Evolutionary conservation across 2,113 vertebrate genomes (phyloP).

Genomic region (Larimichthys crocea): DNA sequence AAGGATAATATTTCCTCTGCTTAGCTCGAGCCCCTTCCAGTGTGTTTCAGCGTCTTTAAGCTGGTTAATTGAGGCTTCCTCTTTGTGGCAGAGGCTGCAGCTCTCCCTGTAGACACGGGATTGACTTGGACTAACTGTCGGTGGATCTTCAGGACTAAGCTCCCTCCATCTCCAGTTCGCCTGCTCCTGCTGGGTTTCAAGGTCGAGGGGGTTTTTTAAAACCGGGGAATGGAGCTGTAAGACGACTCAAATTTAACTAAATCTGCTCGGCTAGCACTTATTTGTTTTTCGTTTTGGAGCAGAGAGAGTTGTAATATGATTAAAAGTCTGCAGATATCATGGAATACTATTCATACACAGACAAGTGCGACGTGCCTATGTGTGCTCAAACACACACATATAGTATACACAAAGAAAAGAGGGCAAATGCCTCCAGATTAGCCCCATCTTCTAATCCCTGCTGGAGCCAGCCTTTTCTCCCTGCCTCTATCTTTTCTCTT

Average conservation of each 20-base stretch:
- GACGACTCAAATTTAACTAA: background rate
- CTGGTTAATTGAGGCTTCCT: conserved; percentile 90
- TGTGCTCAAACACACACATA: conserved; percentile 34
- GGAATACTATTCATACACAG: conserved; percentile 35
- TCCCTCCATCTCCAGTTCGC: conserved; percentile 75
- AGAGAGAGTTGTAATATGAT: background rate
- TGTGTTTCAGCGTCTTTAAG: conserved; percentile 83
- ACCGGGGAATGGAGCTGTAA: background rate
- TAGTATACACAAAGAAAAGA: conserved; percentile 58
- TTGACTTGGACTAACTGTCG: conserved; percentile 88
- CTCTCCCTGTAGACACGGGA: conserved; percentile 87
- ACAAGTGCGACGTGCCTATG: conserved; percentile 30
- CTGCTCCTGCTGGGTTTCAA: conserved; percentile 84
- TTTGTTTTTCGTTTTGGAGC: conserved; percentile 11
- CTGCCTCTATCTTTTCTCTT: conserved; percentile 59
- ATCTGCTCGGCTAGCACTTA: background rate
- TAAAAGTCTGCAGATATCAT: conserved; percentile 10
- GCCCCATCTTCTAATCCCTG: conserved; percentile 84
- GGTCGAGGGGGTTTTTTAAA: conserved; percentile 82
- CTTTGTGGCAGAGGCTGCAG: conserved; percentile 80
- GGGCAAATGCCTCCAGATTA: conserved; percentile 87
- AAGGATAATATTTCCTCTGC: conserved; percentile 64
- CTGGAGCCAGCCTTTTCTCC: conserved; percentile 74
- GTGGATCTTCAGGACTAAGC: conserved; percentile 86
- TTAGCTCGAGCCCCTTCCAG: conserved; percentile 65